Evolutionary conservation across 2,797 vertebrate genomes (phyloP), one percentile per base, ranked within the genome.

Genomic region (Octomys mimax): DNA sequence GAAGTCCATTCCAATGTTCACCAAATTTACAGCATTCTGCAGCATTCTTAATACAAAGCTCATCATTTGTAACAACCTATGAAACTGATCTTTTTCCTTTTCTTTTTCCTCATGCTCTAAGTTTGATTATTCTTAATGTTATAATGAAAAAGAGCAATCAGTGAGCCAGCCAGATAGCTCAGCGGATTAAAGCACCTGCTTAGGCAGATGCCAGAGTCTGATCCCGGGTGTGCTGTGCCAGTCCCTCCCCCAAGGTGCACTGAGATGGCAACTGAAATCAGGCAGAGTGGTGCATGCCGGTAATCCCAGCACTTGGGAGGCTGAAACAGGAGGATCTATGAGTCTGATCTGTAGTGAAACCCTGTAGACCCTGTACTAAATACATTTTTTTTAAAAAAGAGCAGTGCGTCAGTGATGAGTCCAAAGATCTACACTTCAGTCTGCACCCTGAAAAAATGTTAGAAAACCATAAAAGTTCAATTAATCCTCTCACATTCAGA

Each of bases 71-170:
- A 71, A 57, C 52, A 80, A 24, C 6, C 26, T 77, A 24, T 80
- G 46, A 84, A 80, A 81, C 18, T 91, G 16, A 77, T 54, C 6
- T n/a, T 66, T 91, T 80, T n/a, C 93, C n/a, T 73, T 88, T 78
- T 85, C 70, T 68, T 82, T 88, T 61, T 88, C 61, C 33, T 91
- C 62, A 13, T 18, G 22, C 18, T 52, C 39, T 61, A 68, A 31
- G 52, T 89, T 92, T 92, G 71, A 77, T 82, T 93, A 87, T 95
- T 81, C 64, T 39, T 36, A 5, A 46, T 57, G 16, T 83, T 75
- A 54, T 64, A 68, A 89, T 4, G 71, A 59, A 33, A 93, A 95
- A 36, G 64, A 75, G 9, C 36, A 57, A 49, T 66, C 2, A 24
- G 33, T 33, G 33, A 90, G 68, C 54, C 14, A 4, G 54, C 54